These are phyloP conservation scores for Zaprionus obscuricornis DNA, from an alignment of 2,888 invertebrate species.

Conservation along the genomic window DNA sequence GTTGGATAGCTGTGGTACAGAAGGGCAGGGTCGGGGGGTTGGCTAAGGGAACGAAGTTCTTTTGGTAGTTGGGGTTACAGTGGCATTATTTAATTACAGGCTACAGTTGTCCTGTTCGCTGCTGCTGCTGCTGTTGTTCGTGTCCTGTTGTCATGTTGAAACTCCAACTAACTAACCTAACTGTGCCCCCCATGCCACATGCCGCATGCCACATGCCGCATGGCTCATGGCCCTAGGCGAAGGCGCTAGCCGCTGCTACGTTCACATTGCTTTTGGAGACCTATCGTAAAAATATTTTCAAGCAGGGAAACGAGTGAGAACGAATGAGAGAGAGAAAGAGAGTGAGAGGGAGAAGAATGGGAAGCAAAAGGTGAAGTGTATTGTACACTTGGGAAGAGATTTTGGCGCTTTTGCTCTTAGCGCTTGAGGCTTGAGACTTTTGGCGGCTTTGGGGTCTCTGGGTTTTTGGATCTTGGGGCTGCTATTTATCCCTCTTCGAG, in stretches of 20 bases:
- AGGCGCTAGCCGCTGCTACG: too few relatives aligned
- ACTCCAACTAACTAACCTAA: conserved; percentile 1
- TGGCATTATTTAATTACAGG: conserved; percentile 73
- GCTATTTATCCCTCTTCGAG: conserved; percentile 26
- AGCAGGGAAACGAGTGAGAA: conserved; percentile 11
- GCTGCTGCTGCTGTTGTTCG: conserved; percentile 4
- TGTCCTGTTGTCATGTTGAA: conserved; percentile 8
- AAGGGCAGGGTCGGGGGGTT: not conserved
- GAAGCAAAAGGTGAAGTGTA: too few relatives aligned
- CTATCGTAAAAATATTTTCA: conserved; percentile 63
- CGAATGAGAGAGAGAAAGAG: not conserved
- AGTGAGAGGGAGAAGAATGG: too few relatives aligned
- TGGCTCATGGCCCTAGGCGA: too few relatives aligned
- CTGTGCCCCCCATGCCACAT: too few relatives aligned
- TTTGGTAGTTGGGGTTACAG: too few relatives aligned
- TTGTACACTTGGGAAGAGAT: too few relatives aligned
- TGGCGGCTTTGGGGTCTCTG: too few relatives aligned
- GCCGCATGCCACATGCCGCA: too few relatives aligned
- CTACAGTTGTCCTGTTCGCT: conserved; percentile 62
- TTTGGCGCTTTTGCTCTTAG: too few relatives aligned
- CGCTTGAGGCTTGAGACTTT: too few relatives aligned
- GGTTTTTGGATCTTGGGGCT: too few relatives aligned
- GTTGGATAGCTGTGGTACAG: not conserved
- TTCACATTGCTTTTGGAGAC: conserved; percentile 10
- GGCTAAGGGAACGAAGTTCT: not conserved